Base-by-base conservation (phyloP, 1,140 invertebrate species). In the Drosophila littoralis region DNA sequence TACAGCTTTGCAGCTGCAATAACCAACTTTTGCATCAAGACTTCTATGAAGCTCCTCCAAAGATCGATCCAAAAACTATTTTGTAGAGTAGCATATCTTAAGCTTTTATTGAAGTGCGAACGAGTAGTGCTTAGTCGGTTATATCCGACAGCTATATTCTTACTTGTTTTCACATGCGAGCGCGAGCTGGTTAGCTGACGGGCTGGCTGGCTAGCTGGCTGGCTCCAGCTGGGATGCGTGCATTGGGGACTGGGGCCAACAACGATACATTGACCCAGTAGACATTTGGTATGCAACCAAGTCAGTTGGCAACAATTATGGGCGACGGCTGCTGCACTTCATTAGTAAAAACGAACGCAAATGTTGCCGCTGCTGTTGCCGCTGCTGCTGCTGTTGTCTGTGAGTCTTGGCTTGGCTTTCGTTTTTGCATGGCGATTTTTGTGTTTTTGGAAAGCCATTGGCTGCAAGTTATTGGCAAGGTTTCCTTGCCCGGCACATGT, bases 251-350 rank as follows among this genome's bases (percentile, higher is more conserved):
- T 55, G 52, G 65, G 63, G 63, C 67, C 43, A 65, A 48, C 40
- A n/a, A 48, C 58, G 80, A 86, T 88, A 83, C 83, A 83, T 86
- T 86, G 83, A 86, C 84, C 83, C 84, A 86, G 46, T 88, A 69
- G 80, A 80, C 79, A 83, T 79, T 88, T 86, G 63, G 84, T 89
- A 88, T 88, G 83, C 83, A 88, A 54, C 50, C 33, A 51, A 58
- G 38, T 69, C 70, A 17, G 57, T 60, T 68, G 51, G 54, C 68
- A 70, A 66, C 55, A 75, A 57, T 68, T 57, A 65, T 79, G 77
- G 73, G 73, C 79, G 64, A 81, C 35, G 32, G 50, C 35, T 65
- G 73, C 61, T 78, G 76, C 76, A 79, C 73, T 79, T 74, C 75
- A 67, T 81, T 81, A 61, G 69, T 70, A 79, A 74, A 74, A 81